phyloP scores from a whole-genome alignment of 2,113 vertebrate genomes.

The Microcebus griseorufus region DNA sequence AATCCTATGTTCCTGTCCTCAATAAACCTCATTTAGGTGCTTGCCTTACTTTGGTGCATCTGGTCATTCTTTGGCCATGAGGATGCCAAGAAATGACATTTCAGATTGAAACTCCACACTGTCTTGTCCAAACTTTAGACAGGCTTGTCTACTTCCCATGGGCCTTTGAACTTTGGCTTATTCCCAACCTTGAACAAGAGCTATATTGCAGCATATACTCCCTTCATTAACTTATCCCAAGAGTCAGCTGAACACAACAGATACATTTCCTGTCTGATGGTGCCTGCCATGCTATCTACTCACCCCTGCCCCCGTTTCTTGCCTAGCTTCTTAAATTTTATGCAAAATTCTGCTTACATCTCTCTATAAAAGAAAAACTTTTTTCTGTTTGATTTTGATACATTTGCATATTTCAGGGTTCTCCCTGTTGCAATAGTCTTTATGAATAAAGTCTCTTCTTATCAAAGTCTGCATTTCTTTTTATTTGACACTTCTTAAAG shows the following conservation, averaged over 20 bases:
- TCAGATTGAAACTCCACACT: neutral
- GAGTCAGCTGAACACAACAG: neutral
- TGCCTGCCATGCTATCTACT: neutral
- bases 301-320: neutral
- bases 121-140: neutral
- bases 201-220: neutral
- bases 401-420: neutral
- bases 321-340: neutral
- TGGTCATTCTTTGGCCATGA: too few species aligned
- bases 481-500: neutral
- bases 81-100: too few species aligned
- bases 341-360: neutral
- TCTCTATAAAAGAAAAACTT: neutral
- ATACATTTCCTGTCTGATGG: neutral
- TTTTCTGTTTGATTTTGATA: neutral
- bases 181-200: accelerated
- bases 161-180: neutral
- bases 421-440: neutral
- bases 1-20: too few species aligned
- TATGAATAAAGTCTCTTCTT: neutral
- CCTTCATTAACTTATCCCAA: neutral
- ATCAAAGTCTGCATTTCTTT: neutral
- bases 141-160: neutral
- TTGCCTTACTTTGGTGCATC: too few species aligned
- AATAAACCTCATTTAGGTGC: too few species aligned